Evolutionary conservation across 64 coral and sea anemone species (phyloP).

Genomic region (Pocillopora damicornis): DNA sequence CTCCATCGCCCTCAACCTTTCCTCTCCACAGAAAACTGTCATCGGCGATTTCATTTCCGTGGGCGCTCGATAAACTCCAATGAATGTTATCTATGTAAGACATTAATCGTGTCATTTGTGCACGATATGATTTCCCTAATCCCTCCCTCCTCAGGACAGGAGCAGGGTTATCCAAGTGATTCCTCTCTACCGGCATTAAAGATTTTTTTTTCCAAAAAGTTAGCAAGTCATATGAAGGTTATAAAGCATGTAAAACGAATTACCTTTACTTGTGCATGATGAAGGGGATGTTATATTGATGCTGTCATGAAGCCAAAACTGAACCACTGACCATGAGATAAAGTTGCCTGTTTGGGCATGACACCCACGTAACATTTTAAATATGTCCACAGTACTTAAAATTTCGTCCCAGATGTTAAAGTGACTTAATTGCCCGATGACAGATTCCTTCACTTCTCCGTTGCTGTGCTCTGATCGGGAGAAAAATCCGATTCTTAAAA

Average conservation of each 20-base stretch:
- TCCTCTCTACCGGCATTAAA: background rate
- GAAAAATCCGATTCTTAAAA: constrained; percentile 1
- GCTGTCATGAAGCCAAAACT: constrained; percentile 11
- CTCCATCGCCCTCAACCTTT: background rate
- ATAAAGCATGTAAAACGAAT: background rate
- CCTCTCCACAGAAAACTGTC: constrained; percentile 4
- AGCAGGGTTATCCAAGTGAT: background rate
- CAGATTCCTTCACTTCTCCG: background rate
- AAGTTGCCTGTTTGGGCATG: background rate
- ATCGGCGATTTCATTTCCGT: background rate
- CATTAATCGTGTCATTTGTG: background rate
- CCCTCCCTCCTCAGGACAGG: no score
- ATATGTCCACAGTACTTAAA: background rate
- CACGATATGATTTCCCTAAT: no score
- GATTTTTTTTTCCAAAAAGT: no score
- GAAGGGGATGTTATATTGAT: background rate
- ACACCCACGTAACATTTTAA: background rate
- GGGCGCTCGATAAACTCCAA: background rate
- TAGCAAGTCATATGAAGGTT: background rate
- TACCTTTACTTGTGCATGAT: constrained; percentile 8
- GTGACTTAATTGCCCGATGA: background rate
- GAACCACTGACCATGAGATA: constrained; percentile 9
- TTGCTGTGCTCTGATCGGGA: background rate
- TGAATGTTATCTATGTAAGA: background rate
- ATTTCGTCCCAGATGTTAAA: background rate